Base-by-base conservation (phyloP, 92 coral and sea anemone genomes). In the Epizoanthus fatuus region DNA sequence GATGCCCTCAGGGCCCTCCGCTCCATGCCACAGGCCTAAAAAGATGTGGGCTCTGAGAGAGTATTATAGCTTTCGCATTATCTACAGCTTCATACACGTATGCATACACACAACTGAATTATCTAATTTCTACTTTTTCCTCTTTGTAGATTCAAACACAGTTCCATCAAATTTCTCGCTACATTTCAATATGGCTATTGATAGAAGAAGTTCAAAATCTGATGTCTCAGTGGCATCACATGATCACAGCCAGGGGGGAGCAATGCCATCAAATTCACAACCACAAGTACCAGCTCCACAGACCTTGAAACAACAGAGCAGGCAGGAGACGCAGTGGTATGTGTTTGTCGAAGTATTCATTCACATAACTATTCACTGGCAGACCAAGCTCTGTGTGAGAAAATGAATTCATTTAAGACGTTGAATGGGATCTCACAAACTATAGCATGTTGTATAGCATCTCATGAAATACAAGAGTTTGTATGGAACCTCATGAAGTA, bases 131-230 rank as follows among this genome's bases (percentile, higher is more conserved):
- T 22, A 11, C 55, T 29, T 32, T 9, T 72, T 73, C 74, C 29
- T 55, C 63, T 63, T 72, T n/a, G 25, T 63, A 94, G 97, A 94
- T 71, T 53, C 95, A 76, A 87, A 63, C 65, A 72, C 91, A 49
- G 81, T 81, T 10, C 98, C 75, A 54, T 42, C 98, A 4, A 92
- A 81, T 86, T 92, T 84, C 70, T 86, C 98, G 32, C 52, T 83
- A 54, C 93, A 92, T 75, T 83, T 92, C 69, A 87, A 93, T 16
- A 45, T 90, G 84, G 86, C 40, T 78, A 63, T 88, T 58, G 98
- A 92, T 39, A 92, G 95, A 79, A 83, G 88, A 57, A 80, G 90
- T 15, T 94, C 98, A 2, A 91, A 93, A 63, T 86, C 95, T 51
- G 98, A 94, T 64, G 88, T 94, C 53, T 83, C 95, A 17, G 76